Base-by-base conservation (phyloP, 2,113 vertebrate genomes). In the Scomber japonicus region DNA sequence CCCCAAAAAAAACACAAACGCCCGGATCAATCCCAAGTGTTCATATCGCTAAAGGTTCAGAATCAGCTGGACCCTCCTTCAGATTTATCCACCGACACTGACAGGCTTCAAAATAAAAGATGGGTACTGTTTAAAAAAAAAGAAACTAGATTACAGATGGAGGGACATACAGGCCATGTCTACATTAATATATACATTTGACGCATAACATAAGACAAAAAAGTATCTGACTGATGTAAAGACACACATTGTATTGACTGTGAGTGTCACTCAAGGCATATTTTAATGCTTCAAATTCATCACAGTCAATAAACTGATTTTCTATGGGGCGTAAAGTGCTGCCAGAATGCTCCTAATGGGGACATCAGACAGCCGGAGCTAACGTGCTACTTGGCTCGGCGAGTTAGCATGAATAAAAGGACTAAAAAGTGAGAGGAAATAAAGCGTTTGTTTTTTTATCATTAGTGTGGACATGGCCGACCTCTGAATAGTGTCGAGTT, bases 51-150 rank as follows among this genome's bases (percentile, higher is more conserved):
- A 13, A 49, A 21, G 63, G n/a, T 13, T 54, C 62, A 6, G 12
- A 19, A 55, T 40, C 14, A 68, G 60, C 6, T 14, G 35, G 16
- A 48, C 49, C 67, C 51, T 46, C 31, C 54, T 63, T 66, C 19
- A 21, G 17, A 54, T 48, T 54, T 61, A 61, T 51, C 46, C 51
- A 27, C 46, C 10, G 7, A 55, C 51, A 27, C 35, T 10, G 7
- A 55, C 44, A 21, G 31, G 19, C 55, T 72, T 31, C 66, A 78
- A 83, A 75, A 40, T 7, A 71, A 31, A 66, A 65, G 11, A 77
- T 0, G 12, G 16, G 2, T 40, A 40, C 6, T 2, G 21, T 66
- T 72, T 63, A 65, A 82, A 81, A 54, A n/a, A 50, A 67, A 54
- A 63, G 6, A 49, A 2, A 19, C 35, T 40, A 40, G 2, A 40